Conservation (phyloP, 2,797 vertebrate genomes). For the Acrocephalus scirpaceus region DNA sequence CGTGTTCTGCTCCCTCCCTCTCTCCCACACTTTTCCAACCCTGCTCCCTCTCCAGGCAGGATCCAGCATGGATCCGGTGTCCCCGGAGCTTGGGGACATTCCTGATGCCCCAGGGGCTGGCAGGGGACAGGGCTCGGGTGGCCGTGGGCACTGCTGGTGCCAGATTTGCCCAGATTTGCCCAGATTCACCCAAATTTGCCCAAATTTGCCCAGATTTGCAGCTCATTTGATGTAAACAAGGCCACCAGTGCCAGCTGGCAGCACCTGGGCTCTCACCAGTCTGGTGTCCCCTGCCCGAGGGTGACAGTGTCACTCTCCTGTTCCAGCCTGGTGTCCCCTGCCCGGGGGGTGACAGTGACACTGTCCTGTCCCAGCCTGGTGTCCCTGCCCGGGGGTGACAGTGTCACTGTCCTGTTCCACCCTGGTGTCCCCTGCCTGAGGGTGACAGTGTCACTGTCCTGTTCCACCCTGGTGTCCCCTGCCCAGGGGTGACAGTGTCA, state of each 20-base stretch:
- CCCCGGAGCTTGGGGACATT: neutral
- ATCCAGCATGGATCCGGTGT: neutral
- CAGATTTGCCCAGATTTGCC: neutral
- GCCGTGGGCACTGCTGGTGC: neutral
- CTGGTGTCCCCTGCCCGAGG: too few species aligned
- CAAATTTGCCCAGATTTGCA: neutral
- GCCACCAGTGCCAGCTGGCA: neutral
- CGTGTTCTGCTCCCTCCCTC: neutral
- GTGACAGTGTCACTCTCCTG: too few species aligned
- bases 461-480: too few species aligned
- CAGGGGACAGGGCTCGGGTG: neutral
- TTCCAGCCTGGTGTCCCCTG: too few species aligned
- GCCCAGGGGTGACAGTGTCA: too few species aligned
- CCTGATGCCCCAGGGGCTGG: neutral
- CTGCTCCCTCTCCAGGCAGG: neutral
- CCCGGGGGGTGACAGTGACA: too few species aligned
- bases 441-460: too few species aligned
- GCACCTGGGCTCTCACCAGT: neutral
- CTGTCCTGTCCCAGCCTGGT: too few species aligned
- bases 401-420: too few species aligned
- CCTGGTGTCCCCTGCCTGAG: too few species aligned
- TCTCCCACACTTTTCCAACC: neutral
- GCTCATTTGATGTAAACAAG: slow-evolving; percentile 51
- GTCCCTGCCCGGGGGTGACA: too few species aligned
- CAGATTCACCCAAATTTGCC: neutral